Conservation (phyloP, 2,888 invertebrate species). For the Timema podura region DNA sequence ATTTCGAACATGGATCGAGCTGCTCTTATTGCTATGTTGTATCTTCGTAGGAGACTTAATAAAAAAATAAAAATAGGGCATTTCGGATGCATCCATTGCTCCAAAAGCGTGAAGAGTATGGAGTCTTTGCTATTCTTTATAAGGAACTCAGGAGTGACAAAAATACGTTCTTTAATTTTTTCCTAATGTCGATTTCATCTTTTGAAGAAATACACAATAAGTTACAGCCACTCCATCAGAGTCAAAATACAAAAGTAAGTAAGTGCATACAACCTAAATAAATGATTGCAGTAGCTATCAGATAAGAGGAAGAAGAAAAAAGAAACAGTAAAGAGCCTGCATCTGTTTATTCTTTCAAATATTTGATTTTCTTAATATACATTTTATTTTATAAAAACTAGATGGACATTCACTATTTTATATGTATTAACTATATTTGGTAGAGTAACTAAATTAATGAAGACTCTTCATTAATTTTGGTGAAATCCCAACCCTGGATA, state of each 20-base stretch:
- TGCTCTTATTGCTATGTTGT: not conserved
- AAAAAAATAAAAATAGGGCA: not conserved
- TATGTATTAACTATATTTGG: too few relatives aligned
- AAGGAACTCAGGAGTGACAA: too few relatives aligned
- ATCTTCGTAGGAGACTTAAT: not conserved
- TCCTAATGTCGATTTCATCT: not conserved
- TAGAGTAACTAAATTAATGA: too few relatives aligned
- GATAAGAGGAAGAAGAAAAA: too few relatives aligned
- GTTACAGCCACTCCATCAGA: not conserved
- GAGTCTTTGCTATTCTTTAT: not conserved
- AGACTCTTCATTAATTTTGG: too few relatives aligned
- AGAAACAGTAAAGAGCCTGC: too few relatives aligned
- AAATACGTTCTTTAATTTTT: not conserved
- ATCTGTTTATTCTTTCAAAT: too few relatives aligned
- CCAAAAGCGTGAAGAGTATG: constrained; percentile 4
- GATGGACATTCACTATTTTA: too few relatives aligned
- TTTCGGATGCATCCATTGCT: not conserved
- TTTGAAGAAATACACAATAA: not conserved
- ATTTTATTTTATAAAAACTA: too few relatives aligned
- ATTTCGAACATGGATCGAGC: not conserved
- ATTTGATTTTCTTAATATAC: too few relatives aligned
- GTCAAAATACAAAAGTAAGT: not conserved
- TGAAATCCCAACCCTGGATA: too few relatives aligned
- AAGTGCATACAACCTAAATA: not conserved
- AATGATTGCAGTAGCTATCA: too few relatives aligned